Conservation (phyloP, 2,888 invertebrate species). For the Tricholauxania praeusta region DNA sequence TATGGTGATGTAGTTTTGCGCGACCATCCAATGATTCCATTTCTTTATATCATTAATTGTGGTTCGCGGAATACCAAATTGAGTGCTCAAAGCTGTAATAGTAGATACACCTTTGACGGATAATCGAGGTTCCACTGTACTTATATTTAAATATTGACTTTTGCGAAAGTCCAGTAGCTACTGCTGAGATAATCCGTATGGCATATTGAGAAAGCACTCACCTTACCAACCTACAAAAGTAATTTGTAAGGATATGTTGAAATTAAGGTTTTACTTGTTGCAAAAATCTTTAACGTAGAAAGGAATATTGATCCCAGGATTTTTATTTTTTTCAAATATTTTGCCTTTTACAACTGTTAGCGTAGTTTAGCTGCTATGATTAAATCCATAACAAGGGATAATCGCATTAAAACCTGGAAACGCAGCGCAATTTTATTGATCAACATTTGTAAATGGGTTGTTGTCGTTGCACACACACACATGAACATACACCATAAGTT, state of each 20-base stretch:
- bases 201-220: background rate
- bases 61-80: no score
- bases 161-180: background rate
- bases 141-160: conserved; percentile 19
- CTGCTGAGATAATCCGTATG: no score
- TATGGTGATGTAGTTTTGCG: no score
- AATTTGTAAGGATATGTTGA: background rate
- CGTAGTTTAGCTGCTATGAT: conserved; percentile 55
- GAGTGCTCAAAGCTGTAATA: no score
- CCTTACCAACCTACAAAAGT: background rate
- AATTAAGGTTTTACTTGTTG: background rate
- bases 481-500: conserved; percentile 33
- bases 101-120: no score
- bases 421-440: conserved; percentile 61
- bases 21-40: no score
- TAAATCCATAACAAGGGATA: conserved; percentile 62
- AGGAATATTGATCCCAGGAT: conserved; percentile 21
- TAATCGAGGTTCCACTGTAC: no score
- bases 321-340: conserved; percentile 64
- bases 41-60: no score
- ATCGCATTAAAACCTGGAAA: conserved; percentile 55
- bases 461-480: conserved; percentile 43
- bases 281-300: conserved; percentile 49
- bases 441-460: conserved; percentile 65
- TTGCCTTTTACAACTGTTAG: conserved; percentile 55